Conservation (phyloP, 2,797 vertebrate species). For the Sternotherus odoratus region DNA sequence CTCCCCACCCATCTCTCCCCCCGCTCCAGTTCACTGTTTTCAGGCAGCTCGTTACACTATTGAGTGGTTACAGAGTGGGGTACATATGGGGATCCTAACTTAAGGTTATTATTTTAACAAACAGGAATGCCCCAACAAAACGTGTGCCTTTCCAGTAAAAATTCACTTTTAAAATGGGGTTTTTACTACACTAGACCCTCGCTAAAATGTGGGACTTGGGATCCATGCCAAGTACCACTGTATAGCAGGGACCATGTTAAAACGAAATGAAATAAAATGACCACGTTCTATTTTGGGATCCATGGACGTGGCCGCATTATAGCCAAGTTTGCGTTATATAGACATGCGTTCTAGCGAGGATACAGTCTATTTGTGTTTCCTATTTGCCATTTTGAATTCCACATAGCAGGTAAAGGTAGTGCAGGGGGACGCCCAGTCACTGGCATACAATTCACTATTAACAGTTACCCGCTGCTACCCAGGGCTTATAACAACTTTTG, state of each 20-base stretch:
- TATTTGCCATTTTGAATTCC: background rate
- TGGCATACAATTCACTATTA: background rate
- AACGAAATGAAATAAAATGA: too few species aligned
- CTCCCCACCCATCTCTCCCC: too few species aligned
- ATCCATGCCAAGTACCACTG: too few species aligned
- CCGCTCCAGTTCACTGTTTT: background rate
- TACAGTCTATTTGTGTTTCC: background rate
- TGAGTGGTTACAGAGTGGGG: background rate
- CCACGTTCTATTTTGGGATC: too few species aligned
- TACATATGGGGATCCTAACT: background rate
- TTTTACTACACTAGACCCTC: too few species aligned
- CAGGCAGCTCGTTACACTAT: background rate
- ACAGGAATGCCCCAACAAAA: background rate
- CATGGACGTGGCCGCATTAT: too few species aligned
- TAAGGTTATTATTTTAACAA: background rate
- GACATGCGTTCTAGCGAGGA: too few species aligned
- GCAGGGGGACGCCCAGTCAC: background rate
- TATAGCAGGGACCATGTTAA: too few species aligned
- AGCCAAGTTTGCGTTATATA: too few species aligned
- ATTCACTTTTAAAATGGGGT: background rate
- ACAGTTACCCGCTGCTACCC: background rate
- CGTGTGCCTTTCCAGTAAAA: background rate
- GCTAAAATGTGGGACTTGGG: too few species aligned
- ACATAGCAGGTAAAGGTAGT: background rate
- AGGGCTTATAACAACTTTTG: too few species aligned